phyloP scores from a whole-genome alignment of 2,113 vertebrate species.

The Struthidea cinerea region DNA sequence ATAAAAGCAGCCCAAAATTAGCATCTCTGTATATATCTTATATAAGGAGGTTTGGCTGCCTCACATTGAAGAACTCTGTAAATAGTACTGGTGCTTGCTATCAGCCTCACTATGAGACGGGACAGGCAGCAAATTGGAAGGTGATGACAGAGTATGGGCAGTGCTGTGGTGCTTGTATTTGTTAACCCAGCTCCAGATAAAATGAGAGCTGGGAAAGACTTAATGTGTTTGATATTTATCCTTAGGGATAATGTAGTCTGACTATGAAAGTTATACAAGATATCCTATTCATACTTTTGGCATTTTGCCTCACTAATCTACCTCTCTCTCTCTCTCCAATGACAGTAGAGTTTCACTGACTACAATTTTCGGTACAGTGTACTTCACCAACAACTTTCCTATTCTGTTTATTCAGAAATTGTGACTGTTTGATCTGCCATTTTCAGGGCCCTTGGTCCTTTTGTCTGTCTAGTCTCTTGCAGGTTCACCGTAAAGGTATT shows the following conservation, averaged over 20 bases:
- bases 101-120: neutral
- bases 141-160: neutral
- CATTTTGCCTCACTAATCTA: neutral
- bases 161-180: neutral
- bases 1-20: neutral
- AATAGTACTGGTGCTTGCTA: neutral
- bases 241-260: neutral
- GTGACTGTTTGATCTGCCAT: neutral
- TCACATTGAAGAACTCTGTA: neutral
- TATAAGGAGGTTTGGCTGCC: neutral
- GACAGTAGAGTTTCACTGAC: neutral
- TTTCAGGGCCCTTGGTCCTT: neutral
- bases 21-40: neutral
- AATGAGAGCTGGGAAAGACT: neutral
- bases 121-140: neutral
- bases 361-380: neutral
- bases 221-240: neutral
- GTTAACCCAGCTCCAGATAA: neutral
- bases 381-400: neutral
- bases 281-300: neutral
- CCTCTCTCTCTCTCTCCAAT: neutral
- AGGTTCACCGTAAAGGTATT: neutral
- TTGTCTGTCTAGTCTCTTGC: neutral
- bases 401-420: neutral
- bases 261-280: neutral